Percentiles rank a stretch among this genome's conserved stretches.
Conservation (phyloP, 2,113 vertebrate species). For the Meriones unguiculatus region DNA sequence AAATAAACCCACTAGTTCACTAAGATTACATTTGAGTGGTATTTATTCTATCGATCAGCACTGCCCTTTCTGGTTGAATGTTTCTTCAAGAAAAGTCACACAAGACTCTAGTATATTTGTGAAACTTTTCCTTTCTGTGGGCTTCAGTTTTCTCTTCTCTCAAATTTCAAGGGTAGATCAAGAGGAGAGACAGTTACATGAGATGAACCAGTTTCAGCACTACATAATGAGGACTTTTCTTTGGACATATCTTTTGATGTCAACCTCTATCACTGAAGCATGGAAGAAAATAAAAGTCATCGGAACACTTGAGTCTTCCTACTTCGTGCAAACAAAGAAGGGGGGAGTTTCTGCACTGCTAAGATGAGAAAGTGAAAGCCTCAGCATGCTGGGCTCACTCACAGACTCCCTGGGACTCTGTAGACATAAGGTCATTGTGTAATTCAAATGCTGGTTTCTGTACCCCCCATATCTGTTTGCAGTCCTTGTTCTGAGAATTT, state of each 20-base stretch:
- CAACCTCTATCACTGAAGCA: not conserved
- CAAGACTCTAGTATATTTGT: too few relatives aligned
- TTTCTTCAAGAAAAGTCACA: not conserved
- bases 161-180: not conserved
- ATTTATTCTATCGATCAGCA: not conserved
- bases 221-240: not conserved
- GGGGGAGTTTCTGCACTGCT: not conserved
- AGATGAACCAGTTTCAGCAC: not conserved
- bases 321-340: not conserved
- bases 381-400: rapidly evolving
- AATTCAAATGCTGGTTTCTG: too few relatives aligned
- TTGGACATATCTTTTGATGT: not conserved
- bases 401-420: not conserved
- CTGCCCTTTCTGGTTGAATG: not conserved
- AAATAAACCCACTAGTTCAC: not conserved
- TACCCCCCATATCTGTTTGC: too few relatives aligned
- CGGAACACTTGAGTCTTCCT: not conserved
- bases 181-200: not conserved
- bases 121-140: not conserved
- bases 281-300: not conserved
- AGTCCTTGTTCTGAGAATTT: too few relatives aligned
- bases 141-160: not conserved
- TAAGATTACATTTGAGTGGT: not conserved
- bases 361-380: not conserved
- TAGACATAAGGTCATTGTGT: too few relatives aligned